These are phyloP conservation scores for Ormyrus labotus DNA, from an alignment of 2,888 invertebrate species.

Conservation along the genomic window DNA sequence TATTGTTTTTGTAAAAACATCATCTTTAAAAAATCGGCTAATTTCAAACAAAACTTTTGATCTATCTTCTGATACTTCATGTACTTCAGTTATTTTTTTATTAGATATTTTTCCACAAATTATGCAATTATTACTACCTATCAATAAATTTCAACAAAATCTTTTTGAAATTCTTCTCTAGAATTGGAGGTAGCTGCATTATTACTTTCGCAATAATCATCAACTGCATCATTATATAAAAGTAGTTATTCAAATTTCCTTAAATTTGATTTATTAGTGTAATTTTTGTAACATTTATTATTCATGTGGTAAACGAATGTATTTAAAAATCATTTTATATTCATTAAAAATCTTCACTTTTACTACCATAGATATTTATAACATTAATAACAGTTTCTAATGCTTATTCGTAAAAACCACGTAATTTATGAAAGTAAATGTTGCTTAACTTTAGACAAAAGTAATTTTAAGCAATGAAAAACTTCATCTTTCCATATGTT, in stretches of 20 bases:
- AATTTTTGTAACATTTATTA: background rate
- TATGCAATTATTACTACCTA: background rate
- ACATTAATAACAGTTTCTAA: background rate
- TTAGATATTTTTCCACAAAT: background rate
- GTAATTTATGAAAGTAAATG: background rate
- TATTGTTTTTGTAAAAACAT: background rate
- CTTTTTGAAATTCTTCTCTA: background rate
- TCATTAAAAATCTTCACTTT: background rate
- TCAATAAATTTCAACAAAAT: background rate
- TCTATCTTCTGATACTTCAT: background rate
- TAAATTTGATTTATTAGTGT: background rate
- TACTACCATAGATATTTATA: background rate
- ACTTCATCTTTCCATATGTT: background rate
- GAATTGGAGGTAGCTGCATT: background rate
- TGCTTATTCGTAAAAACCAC: background rate
- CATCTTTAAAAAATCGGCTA: background rate
- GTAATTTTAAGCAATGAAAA: background rate
- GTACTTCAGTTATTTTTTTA: background rate
- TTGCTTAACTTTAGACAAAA: background rate
- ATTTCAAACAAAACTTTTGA: background rate
- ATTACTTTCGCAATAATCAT: no score
- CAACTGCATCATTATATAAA: background rate
- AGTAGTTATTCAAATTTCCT: background rate
- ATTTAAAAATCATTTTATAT: background rate
- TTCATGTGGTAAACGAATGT: no score